These are phyloP conservation scores for Lucinisca nassula DNA, from an alignment of 2,888 invertebrate genomes.

Conservation along the genomic window DNA sequence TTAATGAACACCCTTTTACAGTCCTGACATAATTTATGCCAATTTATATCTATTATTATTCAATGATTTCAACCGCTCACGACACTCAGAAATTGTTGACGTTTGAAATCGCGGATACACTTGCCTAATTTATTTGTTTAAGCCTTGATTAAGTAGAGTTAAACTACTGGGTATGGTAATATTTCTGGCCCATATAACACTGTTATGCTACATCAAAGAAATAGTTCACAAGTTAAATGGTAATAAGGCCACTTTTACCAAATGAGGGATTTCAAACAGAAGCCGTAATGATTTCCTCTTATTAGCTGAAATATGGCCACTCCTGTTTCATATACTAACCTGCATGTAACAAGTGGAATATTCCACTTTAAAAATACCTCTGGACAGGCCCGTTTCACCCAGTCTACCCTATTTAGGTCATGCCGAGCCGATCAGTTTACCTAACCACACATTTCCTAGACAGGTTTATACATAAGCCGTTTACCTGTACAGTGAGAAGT, in stretches of 20 bases:
- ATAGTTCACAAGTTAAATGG: neutral
- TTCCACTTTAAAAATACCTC: no score
- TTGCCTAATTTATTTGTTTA: constrained; percentile 1
- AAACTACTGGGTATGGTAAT: neutral
- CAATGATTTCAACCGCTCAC: neutral
- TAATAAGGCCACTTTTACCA: neutral
- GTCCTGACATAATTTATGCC: constrained; percentile 1
- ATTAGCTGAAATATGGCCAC: no score
- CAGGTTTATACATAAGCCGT: no score
- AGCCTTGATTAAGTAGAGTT: constrained; percentile 8
- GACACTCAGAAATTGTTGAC: neutral
- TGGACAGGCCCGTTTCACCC: no score
- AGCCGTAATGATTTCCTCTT: neutral
- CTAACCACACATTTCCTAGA: no score
- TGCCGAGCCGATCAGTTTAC: no score
- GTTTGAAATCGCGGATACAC: neutral
- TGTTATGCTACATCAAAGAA: neutral
- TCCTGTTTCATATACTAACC: no score
- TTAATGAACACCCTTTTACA: neutral
- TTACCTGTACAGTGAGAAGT: no score
- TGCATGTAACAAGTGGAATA: no score
- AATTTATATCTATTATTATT: constrained; percentile 10
- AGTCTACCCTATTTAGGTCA: no score
- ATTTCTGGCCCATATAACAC: neutral
- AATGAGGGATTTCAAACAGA: neutral